Base-by-base conservation (phyloP, 2,113 vertebrate genomes). In the Amphiprion ocellaris region DNA sequence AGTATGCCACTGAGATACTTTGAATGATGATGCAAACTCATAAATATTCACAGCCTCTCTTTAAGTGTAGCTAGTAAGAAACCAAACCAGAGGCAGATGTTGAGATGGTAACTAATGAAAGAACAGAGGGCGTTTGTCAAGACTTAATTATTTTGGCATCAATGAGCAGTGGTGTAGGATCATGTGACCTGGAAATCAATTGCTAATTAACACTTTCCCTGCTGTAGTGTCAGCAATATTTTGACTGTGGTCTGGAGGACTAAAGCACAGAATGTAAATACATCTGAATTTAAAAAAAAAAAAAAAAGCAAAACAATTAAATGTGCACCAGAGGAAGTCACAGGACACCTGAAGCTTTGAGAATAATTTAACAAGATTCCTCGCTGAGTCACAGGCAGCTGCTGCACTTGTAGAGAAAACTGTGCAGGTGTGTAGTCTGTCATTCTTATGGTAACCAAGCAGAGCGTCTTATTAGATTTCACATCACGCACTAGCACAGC, bases 381-480 rank as follows among this genome's bases (percentile, higher is more conserved):
- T 11, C 46, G 74, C 69, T 46, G 74, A 83, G 61, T 69, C 79
- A 82, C 23, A 4, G 37, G 26, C 70, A 54, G 21, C 53, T 23
- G 46, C 16, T 39, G 41, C 58, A 58, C 47, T n/a, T 49, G 26
- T 3, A 21, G 17, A n/a, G 37, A 46, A 30, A 52, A 41, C 1
- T n/a, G 62, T 44, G 71, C 62, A 59, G 71, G 26, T 81, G 71
- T 72, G 79, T 53, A 33, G 33, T 62, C 4, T 1, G 50, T 87
- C 37, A n/a, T 71, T 67, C 30, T 82, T 63, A 68, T 71, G 70
- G 70, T 50, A 77, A 59, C 60, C 19, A 68, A 76, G 69, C 67
- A 83, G 52, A 62, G 66, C 10, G 46, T 79, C 82, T 77, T 53
- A 77, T 91, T 87, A 79, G 82, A 69, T 87, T 88, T 89, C 79